Base-by-base conservation (phyloP, 2,888 invertebrate species). In the Thelaira solivaga region DNA sequence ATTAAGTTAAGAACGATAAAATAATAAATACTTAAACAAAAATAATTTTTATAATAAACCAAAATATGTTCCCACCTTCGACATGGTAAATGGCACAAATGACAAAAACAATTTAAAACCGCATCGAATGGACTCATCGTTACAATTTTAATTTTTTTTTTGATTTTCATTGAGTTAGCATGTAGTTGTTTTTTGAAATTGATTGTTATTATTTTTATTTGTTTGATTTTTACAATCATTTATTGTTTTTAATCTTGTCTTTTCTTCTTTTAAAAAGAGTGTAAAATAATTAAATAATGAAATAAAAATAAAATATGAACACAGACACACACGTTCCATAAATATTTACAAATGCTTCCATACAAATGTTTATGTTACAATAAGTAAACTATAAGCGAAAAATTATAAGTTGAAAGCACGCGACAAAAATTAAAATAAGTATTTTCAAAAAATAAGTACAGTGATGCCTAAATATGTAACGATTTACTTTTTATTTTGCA, bases 41-140 rank as follows among this genome's bases (percentile, higher is more conserved):
- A 53, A 24, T 29, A 55, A 24, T 36, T 53, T 26, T 36, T 41
- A 43, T 24, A 47, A 22, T 34, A 43, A 65, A 51, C 73, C 55
- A 34, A 61, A 65, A 62, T 62, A 36, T 18, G 62, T 72, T 68
- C 81, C 81, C 82, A 83, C 84, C 84, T 84, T 79, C 80, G 80
- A 81, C 84, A 84, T 79, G 84, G 80, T 76, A 80, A 76, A 80
- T 81, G 82, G 77, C 84, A 84, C 81, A 77, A 80, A 69, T 82
- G 76, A 77, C 84, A 83, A 74, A 84, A 84, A 75, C 84, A 84
- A 82, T 81, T 83, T 51, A 84, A 80, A 74, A 84, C 76, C 72
- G 82, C 83, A 81, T 84, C 83, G 67, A 84, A 80, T 45, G 84
- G 82, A 81, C 81, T 82, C 84, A 82, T 81, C 67, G 77, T 80